These are phyloP conservation scores for Carcina quercana DNA, from an alignment of 2,888 invertebrate species.

Conservation along the genomic window DNA sequence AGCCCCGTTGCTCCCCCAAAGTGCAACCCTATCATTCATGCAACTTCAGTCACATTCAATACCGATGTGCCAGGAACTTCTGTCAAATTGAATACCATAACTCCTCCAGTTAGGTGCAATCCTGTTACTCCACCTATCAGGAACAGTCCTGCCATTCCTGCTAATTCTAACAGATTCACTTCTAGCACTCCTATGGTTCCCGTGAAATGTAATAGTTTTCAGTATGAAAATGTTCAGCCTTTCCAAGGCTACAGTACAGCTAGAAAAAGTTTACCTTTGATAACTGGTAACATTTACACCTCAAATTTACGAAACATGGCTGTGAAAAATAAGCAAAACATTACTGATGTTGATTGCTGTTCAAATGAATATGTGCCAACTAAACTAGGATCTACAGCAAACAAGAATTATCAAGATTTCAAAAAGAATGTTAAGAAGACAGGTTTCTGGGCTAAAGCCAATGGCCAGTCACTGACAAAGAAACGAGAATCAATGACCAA, in stretches of 20 bases:
- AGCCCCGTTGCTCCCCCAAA: no score
- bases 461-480: constrained; percentile 40
- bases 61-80: no score
- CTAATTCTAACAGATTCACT: no score
- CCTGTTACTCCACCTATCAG: no score
- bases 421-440: constrained; percentile 59
- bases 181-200: no score
- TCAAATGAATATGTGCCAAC: constrained; percentile 67
- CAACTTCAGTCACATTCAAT: no score
- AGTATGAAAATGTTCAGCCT: constrained; percentile 23
- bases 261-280: constrained; percentile 49
- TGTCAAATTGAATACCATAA: no score
- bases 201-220: constrained; percentile 28
- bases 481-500: constrained; percentile 12
- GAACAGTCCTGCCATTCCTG: no score
- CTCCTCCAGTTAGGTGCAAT: no score
- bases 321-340: constrained; percentile 31
- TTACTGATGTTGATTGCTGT: constrained; percentile 43
- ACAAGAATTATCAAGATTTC: constrained; percentile 62
- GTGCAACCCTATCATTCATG: no score
- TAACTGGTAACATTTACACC: constrained; percentile 57
- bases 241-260: constrained; percentile 53
- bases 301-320: constrained; percentile 52
- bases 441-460: constrained; percentile 65
- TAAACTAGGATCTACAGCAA: constrained; percentile 52